Base-by-base conservation (phyloP, 2,113 vertebrate species). In the Alaudala cheleensis region DNA sequence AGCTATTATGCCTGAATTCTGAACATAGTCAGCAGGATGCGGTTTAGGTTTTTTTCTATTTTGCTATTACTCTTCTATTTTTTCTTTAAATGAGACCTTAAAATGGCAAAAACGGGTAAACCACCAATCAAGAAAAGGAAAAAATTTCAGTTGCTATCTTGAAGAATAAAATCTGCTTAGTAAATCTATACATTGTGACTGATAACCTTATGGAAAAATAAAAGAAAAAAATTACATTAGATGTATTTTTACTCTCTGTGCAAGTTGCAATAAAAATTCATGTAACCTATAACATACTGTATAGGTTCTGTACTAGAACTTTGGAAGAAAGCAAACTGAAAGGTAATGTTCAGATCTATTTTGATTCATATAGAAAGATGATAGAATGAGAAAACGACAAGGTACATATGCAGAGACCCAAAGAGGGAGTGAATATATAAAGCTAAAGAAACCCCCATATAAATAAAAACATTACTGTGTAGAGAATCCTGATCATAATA, bases 21-120 rank as follows among this genome's bases (percentile, higher is more conserved):
- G 4, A 96, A 82, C 76, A 71, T 5, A 88, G 24, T 81, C 79
- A 80, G 83, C 73, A 64, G 44, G 81, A 97, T 92, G 73, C 78
- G 82, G 72, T 94, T 96, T 81, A 8, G 4, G 4, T 56, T 93
- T 74, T 74, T 87, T 66, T 60, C 12, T 44, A 28, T 31, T 69
- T 56, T n/a, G 37, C 29, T 44, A 37, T 23, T 10, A 53, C 12
- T 25, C 14, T 14, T 20, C 2, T 6, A 17, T 44, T 81, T 33
- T 16, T 53, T 17, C 2, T 45, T 71, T 23, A 47, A 81, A 47
- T 11, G 8, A 92, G 61, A 88, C 14, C 25, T 78, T 65, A 4
- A 80, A 40, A 60, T n/a, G 5, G 9, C 65, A 65, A 78, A 92
- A 87, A 78, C 0, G 2, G 25, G 10, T n/a, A 70, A 84, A 58